Conservation (phyloP, 2,888 invertebrate species). For the Machimus atricapillus region DNA sequence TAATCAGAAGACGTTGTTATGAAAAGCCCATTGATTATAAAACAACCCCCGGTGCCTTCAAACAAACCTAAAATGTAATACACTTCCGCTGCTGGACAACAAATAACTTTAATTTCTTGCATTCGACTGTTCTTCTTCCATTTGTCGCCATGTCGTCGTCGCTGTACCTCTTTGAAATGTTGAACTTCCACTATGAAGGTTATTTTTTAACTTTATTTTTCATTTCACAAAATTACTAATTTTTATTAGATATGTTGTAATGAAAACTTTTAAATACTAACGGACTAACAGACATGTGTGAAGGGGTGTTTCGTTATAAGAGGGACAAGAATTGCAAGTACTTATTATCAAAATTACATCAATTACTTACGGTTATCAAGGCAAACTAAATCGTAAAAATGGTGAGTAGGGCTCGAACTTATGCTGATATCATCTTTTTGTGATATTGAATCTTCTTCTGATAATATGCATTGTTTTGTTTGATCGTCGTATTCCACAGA, state of each 20-base stretch:
- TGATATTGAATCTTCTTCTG: slow-evolving; percentile 89
- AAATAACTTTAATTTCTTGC: background rate
- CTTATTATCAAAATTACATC: background rate
- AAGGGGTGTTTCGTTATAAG: background rate
- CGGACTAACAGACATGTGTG: background rate
- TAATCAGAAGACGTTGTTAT: background rate
- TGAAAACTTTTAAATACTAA: background rate
- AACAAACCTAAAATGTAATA: background rate
- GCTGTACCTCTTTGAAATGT: background rate
- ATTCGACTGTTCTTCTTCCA: background rate
- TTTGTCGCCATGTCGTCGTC: background rate
- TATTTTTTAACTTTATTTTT: background rate
- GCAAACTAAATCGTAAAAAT: slow-evolving; percentile 88
- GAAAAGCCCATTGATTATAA: background rate
- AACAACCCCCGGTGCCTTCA: background rate
- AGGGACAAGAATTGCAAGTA: background rate
- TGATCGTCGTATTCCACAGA: slow-evolving; percentile 90
- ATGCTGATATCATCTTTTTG: slow-evolving; percentile 87
- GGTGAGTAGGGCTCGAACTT: slow-evolving; percentile 83
- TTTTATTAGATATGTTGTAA: background rate
- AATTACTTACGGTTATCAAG: slow-evolving; percentile 84
- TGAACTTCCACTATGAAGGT: background rate
- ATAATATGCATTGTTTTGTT: slow-evolving; percentile 85
- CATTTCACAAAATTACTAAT: background rate
- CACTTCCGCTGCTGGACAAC: background rate